Evolutionary conservation across 2,888 invertebrate species (phyloP), one percentile per base, ranked within the genome.

Genomic region (Blera fallax): DNA sequence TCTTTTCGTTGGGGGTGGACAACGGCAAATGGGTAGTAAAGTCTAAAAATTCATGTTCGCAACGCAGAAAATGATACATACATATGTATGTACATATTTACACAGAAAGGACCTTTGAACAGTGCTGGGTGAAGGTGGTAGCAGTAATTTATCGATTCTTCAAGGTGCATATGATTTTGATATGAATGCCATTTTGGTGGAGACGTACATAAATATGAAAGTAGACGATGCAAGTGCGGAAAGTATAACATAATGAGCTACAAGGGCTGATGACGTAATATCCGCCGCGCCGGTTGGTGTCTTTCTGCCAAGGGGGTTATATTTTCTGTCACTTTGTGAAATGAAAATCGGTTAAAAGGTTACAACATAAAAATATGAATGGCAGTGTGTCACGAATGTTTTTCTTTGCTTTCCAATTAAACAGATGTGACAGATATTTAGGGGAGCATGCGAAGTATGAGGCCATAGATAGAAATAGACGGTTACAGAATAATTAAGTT

Each of bases 51-150:
- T 48, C 62, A 56, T 56, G 69, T 69, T 67, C 62, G 60, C 29
- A 76, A 64, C 10, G 48, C 14, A 82, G 65, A 21, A 70, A 77
- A 32, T 24, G 21, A 70, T 34, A 78, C 40, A n/a, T n/a, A n/a
- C n/a, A n/a, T n/a, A n/a, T n/a, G n/a, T n/a, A n/a, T n/a, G n/a
- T n/a, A n/a, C n/a, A 34, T 45, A 37, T 16, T 24, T 24, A 60
- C 18, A 32, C 29, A 43, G 29, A n/a, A 70, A 60, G 65, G 50
- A 65, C 58, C 21, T 76, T 43, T 21, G 11, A 52, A 34, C 27
- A 78, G 27, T 84, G 69, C 73, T 79, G 78, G 67, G 54, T 62
- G 29, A 40, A 62, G 45, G 27, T 54, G 37, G 27, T 54, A 21
- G 27, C 45, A 21, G 27, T 72, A 56, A 16, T 8, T 43, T 50